Conservation (phyloP, 2,113 vertebrate species). For the Oryzias curvinotus region DNA sequence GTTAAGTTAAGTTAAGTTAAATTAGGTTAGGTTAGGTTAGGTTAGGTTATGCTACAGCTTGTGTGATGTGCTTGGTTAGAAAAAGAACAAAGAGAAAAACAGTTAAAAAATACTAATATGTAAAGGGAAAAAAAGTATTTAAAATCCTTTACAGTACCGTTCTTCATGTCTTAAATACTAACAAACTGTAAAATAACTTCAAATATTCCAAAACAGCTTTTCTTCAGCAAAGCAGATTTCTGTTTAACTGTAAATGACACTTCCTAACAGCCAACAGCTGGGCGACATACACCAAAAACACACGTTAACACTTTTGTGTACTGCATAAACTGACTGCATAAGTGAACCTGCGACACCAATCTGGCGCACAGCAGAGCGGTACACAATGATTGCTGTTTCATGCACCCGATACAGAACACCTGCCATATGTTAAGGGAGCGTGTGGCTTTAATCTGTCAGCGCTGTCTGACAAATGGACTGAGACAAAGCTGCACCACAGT, state of each 20-base stretch:
- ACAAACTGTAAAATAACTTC: too few relatives aligned
- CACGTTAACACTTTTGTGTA: background rate
- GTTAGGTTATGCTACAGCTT: background rate
- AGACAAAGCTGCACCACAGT: constrained; percentile 8
- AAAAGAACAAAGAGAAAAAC: too few relatives aligned
- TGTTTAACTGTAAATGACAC: background rate
- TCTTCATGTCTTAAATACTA: too few relatives aligned
- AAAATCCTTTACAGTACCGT: too few relatives aligned
- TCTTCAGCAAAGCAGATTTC: background rate
- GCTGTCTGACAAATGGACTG: constrained; percentile 52
- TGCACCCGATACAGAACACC: constrained; percentile 17
- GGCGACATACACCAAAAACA: background rate
- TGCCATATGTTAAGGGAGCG: constrained; percentile 60
- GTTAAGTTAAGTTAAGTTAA: too few relatives aligned
- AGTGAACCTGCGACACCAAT: constrained; percentile 14
- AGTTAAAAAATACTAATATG: too few relatives aligned
- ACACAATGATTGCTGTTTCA: constrained; percentile 18
- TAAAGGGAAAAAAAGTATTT: too few relatives aligned
- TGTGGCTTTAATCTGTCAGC: constrained; percentile 55
- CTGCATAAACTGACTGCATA: background rate
- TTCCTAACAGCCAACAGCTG: background rate
- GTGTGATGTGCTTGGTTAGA: background rate
- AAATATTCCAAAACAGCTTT: background rate
- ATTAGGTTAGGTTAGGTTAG: too few relatives aligned
- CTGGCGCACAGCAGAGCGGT: constrained; percentile 20